phyloP scores from a whole-genome alignment of 92 coral and sea anemone genomes.

The Zoanthus solanderi region DNA sequence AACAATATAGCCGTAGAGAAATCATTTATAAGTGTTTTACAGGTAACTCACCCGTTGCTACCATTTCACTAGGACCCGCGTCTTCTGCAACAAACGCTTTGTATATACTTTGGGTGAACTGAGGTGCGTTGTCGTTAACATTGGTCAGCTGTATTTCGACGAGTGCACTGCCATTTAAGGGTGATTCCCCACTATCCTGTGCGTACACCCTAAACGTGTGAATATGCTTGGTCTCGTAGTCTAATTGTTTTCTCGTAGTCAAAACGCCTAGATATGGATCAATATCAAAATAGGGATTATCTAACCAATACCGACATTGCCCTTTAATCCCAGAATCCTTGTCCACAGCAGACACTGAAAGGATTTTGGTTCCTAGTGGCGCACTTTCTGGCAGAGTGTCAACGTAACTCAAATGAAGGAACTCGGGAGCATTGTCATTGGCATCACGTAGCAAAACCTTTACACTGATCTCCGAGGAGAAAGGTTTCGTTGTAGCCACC shows the following conservation, averaged over 20 bases:
- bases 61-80: slow-evolving; percentile 80
- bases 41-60: slow-evolving; percentile 80
- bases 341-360: slow-evolving; percentile 89
- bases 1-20: neutral
- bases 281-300: slow-evolving; percentile 71
- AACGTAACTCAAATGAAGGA: slow-evolving; percentile 76
- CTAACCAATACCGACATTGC: slow-evolving; percentile 76
- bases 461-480: slow-evolving; percentile 76
- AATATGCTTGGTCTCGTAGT: slow-evolving; percentile 72
- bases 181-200: slow-evolving; percentile 85
- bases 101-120: slow-evolving; percentile 81
- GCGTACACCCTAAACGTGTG: slow-evolving; percentile 85
- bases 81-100: slow-evolving; percentile 80
- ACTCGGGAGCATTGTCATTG: slow-evolving; percentile 92
- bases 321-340: slow-evolving; percentile 92
- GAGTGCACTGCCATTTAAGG: slow-evolving; percentile 80
- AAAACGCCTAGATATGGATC: slow-evolving; percentile 92
- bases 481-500: slow-evolving; percentile 57
- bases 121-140: slow-evolving; percentile 92
- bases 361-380: slow-evolving; percentile 90
- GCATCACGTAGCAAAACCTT: slow-evolving; percentile 78
- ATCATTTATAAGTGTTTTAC: neutral
- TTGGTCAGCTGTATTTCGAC: slow-evolving; percentile 82
- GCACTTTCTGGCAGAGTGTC: slow-evolving; percentile 95
- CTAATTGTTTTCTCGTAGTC: slow-evolving; percentile 73